Base-by-base conservation (phyloP, 2,888 invertebrate genomes). In the Dicyrtomina minuta region DNA sequence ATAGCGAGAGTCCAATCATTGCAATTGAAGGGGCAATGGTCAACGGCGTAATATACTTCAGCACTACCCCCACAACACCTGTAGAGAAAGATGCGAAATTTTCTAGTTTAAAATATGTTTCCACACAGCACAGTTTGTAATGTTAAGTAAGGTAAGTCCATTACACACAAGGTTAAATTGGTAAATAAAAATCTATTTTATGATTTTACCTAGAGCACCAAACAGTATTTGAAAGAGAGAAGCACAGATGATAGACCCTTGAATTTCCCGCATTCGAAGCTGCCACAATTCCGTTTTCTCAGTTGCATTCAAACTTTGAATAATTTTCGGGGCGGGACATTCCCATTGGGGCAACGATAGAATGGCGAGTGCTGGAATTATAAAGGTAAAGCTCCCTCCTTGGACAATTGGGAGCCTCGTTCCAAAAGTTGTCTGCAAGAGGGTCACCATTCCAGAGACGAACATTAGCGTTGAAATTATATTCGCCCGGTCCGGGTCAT, bases 21-120 rank as follows among this genome's bases (percentile, higher is more conserved):
- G 91, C 87, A 10, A 93, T 91, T 0, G 92, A 92, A 0, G 93
- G 93, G 0, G 89, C 90, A 64, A 93, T 91, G 0, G 92, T 90
- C 70, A 93, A 82, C 0, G 93, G 93, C 0, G 93, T 92, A 64
- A 93, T 89, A 79, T 86, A 90, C 59, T 86, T 87, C 1, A 93
- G 82, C 65, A 92, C 80, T 26, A 88, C 85, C 0, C 92, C 92
- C 70, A 92, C 87, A 13, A 92, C 83, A 1, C 93, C 93, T n/a
- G n/a, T n/a, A n/a, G n/a, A n/a, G n/a, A n/a, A n/a, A n/a, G n/a
- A n/a, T n/a, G n/a, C n/a, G n/a, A n/a, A n/a, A n/a, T n/a, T n/a
- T n/a, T n/a, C n/a, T n/a, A n/a, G n/a, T n/a, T n/a, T n/a, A n/a
- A n/a, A n/a, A n/a, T n/a, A n/a, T n/a, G n/a, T n/a, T n/a, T n/a